Conservation (phyloP, 37 sponge, comb jelly and placozoan species). For the Spongia lamella region DNA sequence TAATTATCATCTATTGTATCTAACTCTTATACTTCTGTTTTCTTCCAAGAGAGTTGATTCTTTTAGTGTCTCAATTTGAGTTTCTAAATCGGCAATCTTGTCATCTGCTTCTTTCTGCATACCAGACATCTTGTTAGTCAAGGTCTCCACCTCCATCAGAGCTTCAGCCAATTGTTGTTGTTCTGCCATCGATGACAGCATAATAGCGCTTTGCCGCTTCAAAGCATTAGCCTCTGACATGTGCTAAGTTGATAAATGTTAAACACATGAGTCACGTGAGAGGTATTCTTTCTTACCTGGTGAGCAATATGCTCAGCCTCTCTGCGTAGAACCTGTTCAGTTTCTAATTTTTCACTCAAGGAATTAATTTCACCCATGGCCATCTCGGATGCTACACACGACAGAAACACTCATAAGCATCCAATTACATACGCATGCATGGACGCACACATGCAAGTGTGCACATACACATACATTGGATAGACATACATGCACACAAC, state of each 20-base stretch:
- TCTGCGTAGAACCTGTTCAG: conserved; percentile 1
- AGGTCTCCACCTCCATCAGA: conserved; percentile 31
- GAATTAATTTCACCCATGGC: conserved; percentile 6
- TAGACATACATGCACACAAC: too few species aligned
- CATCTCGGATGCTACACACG: conserved; percentile 27
- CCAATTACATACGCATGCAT: too few species aligned
- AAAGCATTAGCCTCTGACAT: conserved; percentile 10
- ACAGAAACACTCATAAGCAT: not conserved
- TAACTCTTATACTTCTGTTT: conserved; percentile 9
- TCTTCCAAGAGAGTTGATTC: conserved; percentile 44
- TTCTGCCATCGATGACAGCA: conserved; percentile 14
- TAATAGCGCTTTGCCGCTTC: conserved; percentile 35
- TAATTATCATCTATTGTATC: too few species aligned
- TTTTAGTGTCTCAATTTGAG: conserved; percentile 17
- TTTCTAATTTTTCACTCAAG: conserved; percentile 29
- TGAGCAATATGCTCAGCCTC: conserved; percentile 23
- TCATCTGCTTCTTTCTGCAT: conserved; percentile 17
- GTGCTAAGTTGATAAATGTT: not conserved
- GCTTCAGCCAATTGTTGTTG: conserved; percentile 35
- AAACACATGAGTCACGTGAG: not conserved
- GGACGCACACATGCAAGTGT: too few species aligned
- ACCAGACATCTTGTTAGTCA: conserved; percentile 18
- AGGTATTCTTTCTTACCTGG: conserved; percentile 2
- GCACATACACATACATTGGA: too few species aligned
- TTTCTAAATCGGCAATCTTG: conserved; percentile 19